Conservation (phyloP, 1,140 invertebrate species). For the Drosophila kepulauana region DNA sequence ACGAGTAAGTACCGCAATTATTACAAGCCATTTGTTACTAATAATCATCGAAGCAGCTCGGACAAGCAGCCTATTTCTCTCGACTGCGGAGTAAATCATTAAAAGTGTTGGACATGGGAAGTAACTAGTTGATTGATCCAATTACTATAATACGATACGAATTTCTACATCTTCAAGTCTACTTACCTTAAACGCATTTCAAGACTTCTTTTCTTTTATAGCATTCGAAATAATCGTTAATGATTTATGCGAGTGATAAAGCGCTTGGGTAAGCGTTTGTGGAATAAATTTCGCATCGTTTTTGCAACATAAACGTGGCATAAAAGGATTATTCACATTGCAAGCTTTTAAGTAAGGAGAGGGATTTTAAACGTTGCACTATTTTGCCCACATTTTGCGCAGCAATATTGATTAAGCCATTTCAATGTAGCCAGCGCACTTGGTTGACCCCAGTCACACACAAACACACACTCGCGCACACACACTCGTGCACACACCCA, state of each 20-base stretch:
- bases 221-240: background rate
- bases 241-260: constrained; percentile 3
- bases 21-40: constrained; percentile 73
- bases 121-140: background rate
- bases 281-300: constrained; percentile 17
- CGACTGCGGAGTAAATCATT: constrained; percentile 15
- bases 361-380: constrained; percentile 15
- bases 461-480: background rate
- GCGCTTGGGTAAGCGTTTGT: too few species aligned
- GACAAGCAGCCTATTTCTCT: constrained; percentile 15
- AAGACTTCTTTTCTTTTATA: too few species aligned
- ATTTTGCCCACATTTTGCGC: constrained; percentile 19
- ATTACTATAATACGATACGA: background rate
- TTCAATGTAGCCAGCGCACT: constrained; percentile 25
- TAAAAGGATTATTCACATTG: constrained; percentile 21
- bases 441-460: background rate
- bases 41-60: constrained; percentile 40
- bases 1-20: constrained; percentile 68
- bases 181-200: too few species aligned
- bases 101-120: background rate
- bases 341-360: background rate
- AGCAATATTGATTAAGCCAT: constrained; percentile 43
- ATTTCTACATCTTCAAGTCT: background rate
- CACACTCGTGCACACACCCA: background rate
- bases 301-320: constrained; percentile 5